Percentiles rank a stretch among this genome's conserved stretches.
These are phyloP conservation scores for Phrynosoma blainvillii DNA, from an alignment of 2,113 vertebrate species.

Conservation along the genomic window DNA sequence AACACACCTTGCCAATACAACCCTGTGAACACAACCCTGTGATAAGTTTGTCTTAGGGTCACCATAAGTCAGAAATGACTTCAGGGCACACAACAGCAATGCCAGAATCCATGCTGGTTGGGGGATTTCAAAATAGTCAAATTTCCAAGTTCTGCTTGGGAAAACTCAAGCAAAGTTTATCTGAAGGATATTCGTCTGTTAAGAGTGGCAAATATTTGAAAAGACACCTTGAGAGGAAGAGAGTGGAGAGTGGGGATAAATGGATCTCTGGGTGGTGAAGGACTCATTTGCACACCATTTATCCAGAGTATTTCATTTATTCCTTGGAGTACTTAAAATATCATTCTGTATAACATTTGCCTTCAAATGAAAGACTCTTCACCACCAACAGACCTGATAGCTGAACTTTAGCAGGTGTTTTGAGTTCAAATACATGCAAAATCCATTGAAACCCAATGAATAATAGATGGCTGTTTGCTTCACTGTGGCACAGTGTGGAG, in stretches of 20 bases:
- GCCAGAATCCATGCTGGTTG: no score
- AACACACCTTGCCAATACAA: no score
- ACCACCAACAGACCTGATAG: conserved; percentile 39
- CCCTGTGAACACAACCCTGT: no score
- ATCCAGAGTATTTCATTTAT: neutral
- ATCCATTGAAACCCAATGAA: conserved; percentile 63
- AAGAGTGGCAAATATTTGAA: neutral
- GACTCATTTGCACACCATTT: conserved; percentile 53
- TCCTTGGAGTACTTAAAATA: neutral
- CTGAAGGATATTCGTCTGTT: neutral
- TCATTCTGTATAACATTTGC: neutral
- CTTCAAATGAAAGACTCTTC: conserved; percentile 52
- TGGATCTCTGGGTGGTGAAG: conserved; percentile 2
- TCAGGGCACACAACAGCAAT: no score
- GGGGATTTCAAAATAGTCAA: no score
- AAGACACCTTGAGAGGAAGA: neutral
- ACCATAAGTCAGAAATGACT: no score
- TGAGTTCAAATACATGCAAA: conserved; percentile 65
- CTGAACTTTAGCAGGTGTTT: conserved; percentile 60
- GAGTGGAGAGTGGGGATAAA: neutral
- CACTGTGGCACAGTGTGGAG: conserved; percentile 23
- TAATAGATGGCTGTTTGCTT: conserved; percentile 72
- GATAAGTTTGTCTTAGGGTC: no score
- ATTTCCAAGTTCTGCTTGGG: neutral
- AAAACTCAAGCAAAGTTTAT: neutral